Evolutionary conservation across 2,888 invertebrate species (phyloP).

Genomic region (Ariolimax columbianus): DNA sequence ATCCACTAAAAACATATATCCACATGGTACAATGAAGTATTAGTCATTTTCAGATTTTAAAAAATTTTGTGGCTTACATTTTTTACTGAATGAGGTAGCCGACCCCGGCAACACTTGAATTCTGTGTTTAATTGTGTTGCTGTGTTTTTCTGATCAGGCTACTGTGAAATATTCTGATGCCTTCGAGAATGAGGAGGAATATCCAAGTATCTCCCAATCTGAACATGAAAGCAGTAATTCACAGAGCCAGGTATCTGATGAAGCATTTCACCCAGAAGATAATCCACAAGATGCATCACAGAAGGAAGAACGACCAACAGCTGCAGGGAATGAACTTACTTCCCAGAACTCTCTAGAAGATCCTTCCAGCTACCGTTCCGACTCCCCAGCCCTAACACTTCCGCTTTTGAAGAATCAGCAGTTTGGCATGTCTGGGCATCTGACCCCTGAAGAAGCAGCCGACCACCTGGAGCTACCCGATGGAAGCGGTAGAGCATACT

Average conservation of each 20-base stretch:
- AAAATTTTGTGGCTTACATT: too few species aligned
- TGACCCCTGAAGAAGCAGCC: conserved; percentile 77
- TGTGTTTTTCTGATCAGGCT: conserved; percentile 58
- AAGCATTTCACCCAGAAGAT: not conserved
- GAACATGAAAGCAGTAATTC: not conserved
- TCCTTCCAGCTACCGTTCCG: not conserved
- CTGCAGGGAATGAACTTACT: not conserved
- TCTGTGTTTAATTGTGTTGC: too few species aligned
- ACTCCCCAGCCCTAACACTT: not conserved
- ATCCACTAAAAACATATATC: too few species aligned
- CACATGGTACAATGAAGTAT: too few species aligned
- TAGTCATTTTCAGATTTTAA: too few species aligned
- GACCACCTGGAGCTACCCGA: conserved; percentile 78
- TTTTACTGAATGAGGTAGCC: too few species aligned
- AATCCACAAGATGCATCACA: not conserved
- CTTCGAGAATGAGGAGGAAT: conserved; percentile 69
- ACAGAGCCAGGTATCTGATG: not conserved
- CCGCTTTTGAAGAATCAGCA: not conserved
- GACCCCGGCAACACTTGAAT: not conserved
- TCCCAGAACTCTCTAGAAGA: not conserved
- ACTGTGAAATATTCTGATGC: conserved; percentile 67
- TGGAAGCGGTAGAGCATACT: conserved; percentile 54
- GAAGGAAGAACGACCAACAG: not conserved
- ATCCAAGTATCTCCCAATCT: not conserved
- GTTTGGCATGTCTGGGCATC: conserved; percentile 27